These are phyloP conservation scores for Zophobas atratus DNA, from an alignment of 1,140 invertebrate species.

Conservation along the genomic window DNA sequence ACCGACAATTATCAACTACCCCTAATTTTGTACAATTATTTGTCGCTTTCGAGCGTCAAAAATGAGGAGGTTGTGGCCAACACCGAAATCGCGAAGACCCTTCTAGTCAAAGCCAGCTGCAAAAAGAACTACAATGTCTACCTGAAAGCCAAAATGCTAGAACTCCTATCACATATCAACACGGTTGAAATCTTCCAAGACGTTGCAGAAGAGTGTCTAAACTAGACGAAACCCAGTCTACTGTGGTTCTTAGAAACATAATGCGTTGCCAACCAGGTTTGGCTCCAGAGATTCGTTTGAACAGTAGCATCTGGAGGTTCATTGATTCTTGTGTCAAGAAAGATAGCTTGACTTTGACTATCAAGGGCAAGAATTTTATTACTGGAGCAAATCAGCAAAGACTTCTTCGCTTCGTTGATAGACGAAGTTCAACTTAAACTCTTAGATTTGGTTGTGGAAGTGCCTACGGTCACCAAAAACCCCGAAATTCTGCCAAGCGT, in stretches of 20 bases:
- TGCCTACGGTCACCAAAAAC: constrained; percentile 55
- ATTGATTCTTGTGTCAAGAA: constrained; percentile 68
- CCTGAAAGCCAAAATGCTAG: constrained; percentile 68
- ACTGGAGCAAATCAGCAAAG: constrained; percentile 74
- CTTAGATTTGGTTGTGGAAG: constrained; percentile 67
- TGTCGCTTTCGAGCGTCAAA: constrained; percentile 65
- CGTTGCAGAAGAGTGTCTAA: constrained; percentile 62
- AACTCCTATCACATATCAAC: constrained; percentile 72
- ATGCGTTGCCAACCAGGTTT: constrained; percentile 66
- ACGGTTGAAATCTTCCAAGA: constrained; percentile 69
- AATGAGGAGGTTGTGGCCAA: constrained; percentile 29
- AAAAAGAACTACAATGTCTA: constrained; percentile 67
- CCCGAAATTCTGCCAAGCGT: constrained; percentile 72
- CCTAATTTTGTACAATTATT: constrained; percentile 69
- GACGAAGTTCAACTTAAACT: constrained; percentile 63
- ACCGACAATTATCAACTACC: constrained; percentile 77
- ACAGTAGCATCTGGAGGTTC: constrained; percentile 67
- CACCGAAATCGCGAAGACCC: constrained; percentile 65
- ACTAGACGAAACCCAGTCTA: constrained; percentile 69
- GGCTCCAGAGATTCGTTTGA: constrained; percentile 44
- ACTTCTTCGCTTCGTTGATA: constrained; percentile 69
- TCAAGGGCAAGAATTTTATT: constrained; percentile 61
- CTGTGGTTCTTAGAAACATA: constrained; percentile 68
- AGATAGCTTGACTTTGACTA: constrained; percentile 51
- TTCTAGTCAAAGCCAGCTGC: constrained; percentile 62